Evolutionary conservation across 2,113 vertebrate genomes (phyloP).

Genomic region (Elaphurus davidianus): DNA sequence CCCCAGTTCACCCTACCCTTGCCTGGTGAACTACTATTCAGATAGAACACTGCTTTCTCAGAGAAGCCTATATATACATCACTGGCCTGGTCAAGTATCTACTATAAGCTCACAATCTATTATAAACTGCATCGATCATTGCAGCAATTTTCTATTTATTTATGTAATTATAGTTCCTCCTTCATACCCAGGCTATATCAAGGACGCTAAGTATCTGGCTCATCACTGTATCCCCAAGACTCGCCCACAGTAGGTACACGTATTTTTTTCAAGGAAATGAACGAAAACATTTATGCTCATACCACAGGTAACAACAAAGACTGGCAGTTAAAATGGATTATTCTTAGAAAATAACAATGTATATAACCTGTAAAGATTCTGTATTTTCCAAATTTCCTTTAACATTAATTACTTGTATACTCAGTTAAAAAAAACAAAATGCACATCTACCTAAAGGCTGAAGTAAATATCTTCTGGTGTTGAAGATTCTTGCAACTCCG

Average conservation of each 20-base stretch:
- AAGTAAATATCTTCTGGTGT: conserved; percentile 94
- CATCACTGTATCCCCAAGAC: background rate
- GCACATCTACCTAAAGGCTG: conserved; percentile 91
- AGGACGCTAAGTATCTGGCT: background rate
- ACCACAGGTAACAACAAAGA: background rate
- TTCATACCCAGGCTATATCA: background rate
- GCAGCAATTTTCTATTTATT: background rate
- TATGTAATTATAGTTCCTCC: background rate
- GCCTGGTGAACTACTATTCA: background rate
- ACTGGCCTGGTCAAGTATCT: background rate
- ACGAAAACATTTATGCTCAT: background rate
- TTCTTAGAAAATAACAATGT: background rate
- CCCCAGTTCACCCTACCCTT: background rate
- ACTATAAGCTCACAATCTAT: background rate
- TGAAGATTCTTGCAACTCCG: conserved; percentile 98
- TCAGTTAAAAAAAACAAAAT: background rate
- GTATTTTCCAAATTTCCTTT: conserved; percentile 15
- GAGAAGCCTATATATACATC: background rate
- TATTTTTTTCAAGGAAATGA: background rate
- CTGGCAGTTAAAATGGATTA: background rate
- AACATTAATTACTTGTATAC: background rate
- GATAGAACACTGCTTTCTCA: background rate
- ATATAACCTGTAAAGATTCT: background rate
- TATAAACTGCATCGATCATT: background rate
- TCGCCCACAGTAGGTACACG: background rate